Conservation (phyloP, 2,797 vertebrate species). For the Enteromius unitaeniatus region DNA sequence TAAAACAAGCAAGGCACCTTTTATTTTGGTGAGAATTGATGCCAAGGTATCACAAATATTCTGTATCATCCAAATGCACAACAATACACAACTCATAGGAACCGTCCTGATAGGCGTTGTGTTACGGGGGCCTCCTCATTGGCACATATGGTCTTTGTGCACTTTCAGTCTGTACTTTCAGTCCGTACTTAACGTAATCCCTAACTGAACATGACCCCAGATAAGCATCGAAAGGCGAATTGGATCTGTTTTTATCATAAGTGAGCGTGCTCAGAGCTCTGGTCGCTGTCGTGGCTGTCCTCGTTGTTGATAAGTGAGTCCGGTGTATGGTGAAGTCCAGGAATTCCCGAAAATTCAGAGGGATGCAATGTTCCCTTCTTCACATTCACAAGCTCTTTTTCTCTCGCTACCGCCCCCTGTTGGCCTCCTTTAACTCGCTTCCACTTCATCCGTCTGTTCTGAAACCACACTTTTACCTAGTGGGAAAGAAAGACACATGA, state of each 20-base stretch:
- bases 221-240: neutral
- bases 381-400: constrained; percentile 98
- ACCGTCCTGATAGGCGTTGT: constrained; percentile 83
- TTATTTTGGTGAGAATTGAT: constrained; percentile 40
- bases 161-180: constrained; percentile 20
- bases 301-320: constrained; percentile 92
- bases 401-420: constrained; percentile 92
- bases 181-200: neutral
- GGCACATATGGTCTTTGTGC: constrained; percentile 20
- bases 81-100: constrained; percentile 59
- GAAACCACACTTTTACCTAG: constrained; percentile 99
- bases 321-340: constrained; percentile 90
- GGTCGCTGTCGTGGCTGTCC: constrained; percentile 97
- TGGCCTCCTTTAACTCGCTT: constrained; percentile 98
- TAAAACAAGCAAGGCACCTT: constrained; percentile 41
- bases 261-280: constrained; percentile 96
- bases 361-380: constrained; percentile 96
- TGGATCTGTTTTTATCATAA: constrained; percentile 84
- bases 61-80: constrained; percentile 48
- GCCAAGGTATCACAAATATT: constrained; percentile 40
- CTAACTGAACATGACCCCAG: constrained; percentile 20
- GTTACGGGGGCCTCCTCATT: constrained; percentile 23
- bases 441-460: constrained; percentile 99
- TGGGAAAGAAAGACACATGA: constrained; percentile 20
- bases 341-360: constrained; percentile 93